Evolutionary conservation across 2,113 vertebrate species (phyloP).

Genomic region (Anthoscopus minutus): DNA sequence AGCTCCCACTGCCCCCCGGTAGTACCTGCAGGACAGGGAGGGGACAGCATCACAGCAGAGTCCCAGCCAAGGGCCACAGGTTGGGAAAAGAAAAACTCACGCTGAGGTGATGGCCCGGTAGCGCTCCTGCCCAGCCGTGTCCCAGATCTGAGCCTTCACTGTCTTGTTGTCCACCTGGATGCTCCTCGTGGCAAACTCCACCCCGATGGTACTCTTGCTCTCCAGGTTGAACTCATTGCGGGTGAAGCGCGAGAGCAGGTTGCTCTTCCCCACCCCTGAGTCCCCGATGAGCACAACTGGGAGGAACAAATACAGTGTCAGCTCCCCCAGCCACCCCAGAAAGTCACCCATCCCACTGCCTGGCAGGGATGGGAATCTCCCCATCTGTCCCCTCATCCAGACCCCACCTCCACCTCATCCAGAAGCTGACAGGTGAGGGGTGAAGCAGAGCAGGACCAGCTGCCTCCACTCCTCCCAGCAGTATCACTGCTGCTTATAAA

Average conservation of each 20-base stretch:
- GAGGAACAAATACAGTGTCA: not conserved
- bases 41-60: not conserved
- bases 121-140: slow-evolving; percentile 83
- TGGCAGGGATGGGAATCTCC: not conserved
- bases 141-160: slow-evolving; percentile 87
- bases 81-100: slow-evolving; percentile 59
- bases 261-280: slow-evolving; percentile 85
- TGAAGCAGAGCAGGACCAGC: not conserved
- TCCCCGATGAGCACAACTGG: slow-evolving; percentile 85
- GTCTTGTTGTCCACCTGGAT: slow-evolving; percentile 84
- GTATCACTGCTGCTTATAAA: not conserved
- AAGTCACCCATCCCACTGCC: not conserved
- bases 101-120: slow-evolving; percentile 86
- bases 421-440: not conserved
- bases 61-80: accelerated
- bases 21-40: slow-evolving; percentile 66
- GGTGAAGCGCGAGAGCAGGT: slow-evolving; percentile 85
- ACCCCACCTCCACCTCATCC: not conserved
- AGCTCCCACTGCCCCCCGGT: slow-evolving; percentile 81
- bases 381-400: too few relatives aligned
- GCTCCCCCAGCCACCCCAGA: not conserved
- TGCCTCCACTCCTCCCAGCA: not conserved
- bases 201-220: slow-evolving; percentile 86
- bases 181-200: slow-evolving; percentile 85
- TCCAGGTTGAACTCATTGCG: slow-evolving; percentile 86